Evolutionary conservation across 2,888 invertebrate genomes (phyloP), one percentile per base, ranked within the genome.

Genomic region (Aelia acuminata): DNA sequence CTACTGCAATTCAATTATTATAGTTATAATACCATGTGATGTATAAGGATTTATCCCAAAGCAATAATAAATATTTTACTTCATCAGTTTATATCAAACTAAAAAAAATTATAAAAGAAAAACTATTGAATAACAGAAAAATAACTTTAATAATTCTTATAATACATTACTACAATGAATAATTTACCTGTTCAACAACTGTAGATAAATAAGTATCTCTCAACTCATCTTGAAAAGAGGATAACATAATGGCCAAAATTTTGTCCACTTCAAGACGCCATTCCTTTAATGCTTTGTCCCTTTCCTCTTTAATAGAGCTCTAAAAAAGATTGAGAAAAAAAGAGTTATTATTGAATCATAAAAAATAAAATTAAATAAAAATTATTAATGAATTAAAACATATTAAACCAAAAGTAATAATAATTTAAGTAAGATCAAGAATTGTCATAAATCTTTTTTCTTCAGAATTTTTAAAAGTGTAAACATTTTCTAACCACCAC

Each of bases 191-290:
- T 92, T 96, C 96, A 8, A 96, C 95, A 0, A 96, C 96, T 10
- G 96, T 96, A 8, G 96, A 96, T 90, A 96, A 94, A 92, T 96
- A 96, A 0, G 96, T 96, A 91, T 96, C 96, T 91, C 96, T 94
- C 39, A 96, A 94, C 92, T 96, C 96, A 91, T 95, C 95, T 20
- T 96, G 95, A 92, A 96, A 94, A 0, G 96, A 95, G 53, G 94
- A 94, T 63, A 96, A 94, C 89, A 97, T 93, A 39, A 95, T 95
- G 89, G 94, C 94, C 2, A 97, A 93, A 89, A 96, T 94, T 91
- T 93, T 93, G 89, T 94, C 94, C 15, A 95, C 93, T 91, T 95
- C 94, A 0, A 92, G 93, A 88, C 94, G 93, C 94, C 94, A 94
- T 91, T 93, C 93, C 88, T 92, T 93, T 88, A 94, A 92, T 84